A percentile compares a stretch with the other conserved stretches of the same genome.
phyloP scores from a whole-genome alignment of 2,888 invertebrate species.

The Sphecodes monilicornis region DNA sequence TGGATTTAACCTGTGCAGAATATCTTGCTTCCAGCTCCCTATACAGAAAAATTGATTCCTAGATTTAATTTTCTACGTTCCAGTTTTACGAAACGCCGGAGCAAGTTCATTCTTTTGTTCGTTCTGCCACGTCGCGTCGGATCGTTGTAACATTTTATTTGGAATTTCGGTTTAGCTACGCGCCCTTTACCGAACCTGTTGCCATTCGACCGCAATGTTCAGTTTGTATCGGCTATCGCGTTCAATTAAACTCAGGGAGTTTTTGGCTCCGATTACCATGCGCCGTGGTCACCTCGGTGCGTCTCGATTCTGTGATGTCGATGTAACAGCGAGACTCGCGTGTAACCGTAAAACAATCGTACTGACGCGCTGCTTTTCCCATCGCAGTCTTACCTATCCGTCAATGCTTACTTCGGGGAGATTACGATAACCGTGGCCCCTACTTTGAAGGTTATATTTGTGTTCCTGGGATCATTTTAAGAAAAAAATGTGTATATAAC shows the following conservation, averaged over 20 bases:
- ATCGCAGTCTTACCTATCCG: constrained; percentile 26
- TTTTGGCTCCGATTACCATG: constrained; percentile 60
- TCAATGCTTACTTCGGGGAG: background rate
- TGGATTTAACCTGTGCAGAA: background rate
- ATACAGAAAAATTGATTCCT: constrained; percentile 19
- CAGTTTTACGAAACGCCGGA: background rate
- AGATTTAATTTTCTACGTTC: constrained; percentile 12
- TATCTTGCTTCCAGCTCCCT: background rate
- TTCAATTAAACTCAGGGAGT: constrained; percentile 66
- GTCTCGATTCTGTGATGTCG: constrained; percentile 7
- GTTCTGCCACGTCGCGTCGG: background rate
- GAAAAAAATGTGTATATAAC: too few relatives aligned
- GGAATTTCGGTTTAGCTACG: constrained; percentile 41
- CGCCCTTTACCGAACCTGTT: constrained; percentile 64
- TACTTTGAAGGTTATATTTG: too few relatives aligned
- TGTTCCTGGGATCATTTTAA: too few relatives aligned
- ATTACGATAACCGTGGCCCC: too few relatives aligned
- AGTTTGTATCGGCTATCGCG: constrained; percentile 65
- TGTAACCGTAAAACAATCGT: constrained; percentile 37
- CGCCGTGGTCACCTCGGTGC: background rate
- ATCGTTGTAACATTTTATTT: constrained; percentile 49
- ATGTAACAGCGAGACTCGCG: constrained; percentile 32
- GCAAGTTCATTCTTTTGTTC: constrained; percentile 7
- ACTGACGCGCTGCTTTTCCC: constrained; percentile 21
- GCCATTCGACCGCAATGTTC: constrained; percentile 66